phyloP scores from a whole-genome alignment of 2,797 vertebrate species.

The Crocidura indochinensis region DNA sequence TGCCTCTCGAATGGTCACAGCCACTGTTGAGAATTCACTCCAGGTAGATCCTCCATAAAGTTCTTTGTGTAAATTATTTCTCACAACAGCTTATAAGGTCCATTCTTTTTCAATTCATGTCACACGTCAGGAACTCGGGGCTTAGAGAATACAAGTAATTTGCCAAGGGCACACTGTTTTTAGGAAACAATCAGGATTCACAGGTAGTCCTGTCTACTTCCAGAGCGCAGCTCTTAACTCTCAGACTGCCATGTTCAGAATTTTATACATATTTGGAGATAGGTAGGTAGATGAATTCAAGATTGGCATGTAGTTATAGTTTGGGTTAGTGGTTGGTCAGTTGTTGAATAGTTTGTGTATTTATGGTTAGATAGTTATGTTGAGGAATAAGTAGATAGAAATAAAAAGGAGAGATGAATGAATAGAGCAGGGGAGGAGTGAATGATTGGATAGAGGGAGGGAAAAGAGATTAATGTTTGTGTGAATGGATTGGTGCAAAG shows the following conservation, averaged over 20 bases:
- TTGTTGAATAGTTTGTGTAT: not conserved
- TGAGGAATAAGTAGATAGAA: not conserved
- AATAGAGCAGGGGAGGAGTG: not conserved
- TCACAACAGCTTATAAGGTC: not conserved
- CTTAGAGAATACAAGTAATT: slow-evolving; percentile 32
- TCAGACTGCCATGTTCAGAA: not conserved
- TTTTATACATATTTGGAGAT: not conserved
- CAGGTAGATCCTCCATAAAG: not conserved
- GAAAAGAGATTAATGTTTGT: no score
- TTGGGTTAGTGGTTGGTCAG: not conserved
- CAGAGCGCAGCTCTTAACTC: not conserved
- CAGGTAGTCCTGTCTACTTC: not conserved
- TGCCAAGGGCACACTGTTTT: not conserved
- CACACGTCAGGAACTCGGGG: not conserved
- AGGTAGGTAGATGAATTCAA: not conserved
- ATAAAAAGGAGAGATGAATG: not conserved
- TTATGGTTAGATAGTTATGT: no score
- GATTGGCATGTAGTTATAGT: not conserved
- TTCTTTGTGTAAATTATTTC: not conserved
- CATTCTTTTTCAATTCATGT: not conserved
- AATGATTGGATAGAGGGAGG: not conserved
- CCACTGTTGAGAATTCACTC: no score
- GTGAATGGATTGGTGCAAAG: not conserved
- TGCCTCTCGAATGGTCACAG: no score
- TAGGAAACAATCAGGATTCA: slow-evolving; percentile 4